Evolutionary conservation across 92 coral and sea anemone genomes (phyloP).

Genomic region (Epizoanthus illoricatus): DNA sequence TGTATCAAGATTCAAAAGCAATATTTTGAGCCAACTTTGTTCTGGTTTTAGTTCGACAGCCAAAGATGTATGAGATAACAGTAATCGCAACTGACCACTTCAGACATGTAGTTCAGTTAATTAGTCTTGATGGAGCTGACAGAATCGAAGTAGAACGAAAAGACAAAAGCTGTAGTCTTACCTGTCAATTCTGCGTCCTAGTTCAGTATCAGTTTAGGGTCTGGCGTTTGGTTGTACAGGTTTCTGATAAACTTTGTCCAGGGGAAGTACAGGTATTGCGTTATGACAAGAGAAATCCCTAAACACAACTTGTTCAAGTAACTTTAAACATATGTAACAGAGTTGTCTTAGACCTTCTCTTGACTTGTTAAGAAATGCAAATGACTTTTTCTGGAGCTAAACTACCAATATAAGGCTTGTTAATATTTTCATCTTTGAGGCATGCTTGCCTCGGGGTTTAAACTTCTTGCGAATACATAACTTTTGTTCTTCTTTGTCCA

Average conservation of each 20-base stretch:
- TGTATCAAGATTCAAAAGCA: not conserved
- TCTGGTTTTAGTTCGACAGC: slow-evolving; percentile 1
- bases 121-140: slow-evolving; percentile 28
- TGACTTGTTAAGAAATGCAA: slow-evolving; percentile 38
- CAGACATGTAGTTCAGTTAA: slow-evolving; percentile 7
- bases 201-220: slow-evolving; percentile 13
- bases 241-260: not conserved
- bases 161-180: not conserved
- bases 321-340: not conserved
- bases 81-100: slow-evolving; percentile 1
- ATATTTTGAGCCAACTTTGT: not conserved
- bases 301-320: not conserved
- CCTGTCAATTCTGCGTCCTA: slow-evolving; percentile 9
- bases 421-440: slow-evolving; percentile 36
- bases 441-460: slow-evolving; percentile 43
- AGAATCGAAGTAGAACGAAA: slow-evolving; percentile 1
- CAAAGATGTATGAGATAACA: slow-evolving; percentile 4
- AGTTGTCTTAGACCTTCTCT: slow-evolving; percentile 27
- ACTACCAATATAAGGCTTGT: slow-evolving; percentile 38
- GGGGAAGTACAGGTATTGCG: not conserved
- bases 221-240: not conserved
- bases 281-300: not conserved
- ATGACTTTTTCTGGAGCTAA: slow-evolving; percentile 5
- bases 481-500: slow-evolving; percentile 21
- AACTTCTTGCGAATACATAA: slow-evolving; percentile 22